Evolutionary conservation across 2,888 invertebrate genomes (phyloP), one percentile per base, ranked within the genome.

Genomic region (Neria commutata): DNA sequence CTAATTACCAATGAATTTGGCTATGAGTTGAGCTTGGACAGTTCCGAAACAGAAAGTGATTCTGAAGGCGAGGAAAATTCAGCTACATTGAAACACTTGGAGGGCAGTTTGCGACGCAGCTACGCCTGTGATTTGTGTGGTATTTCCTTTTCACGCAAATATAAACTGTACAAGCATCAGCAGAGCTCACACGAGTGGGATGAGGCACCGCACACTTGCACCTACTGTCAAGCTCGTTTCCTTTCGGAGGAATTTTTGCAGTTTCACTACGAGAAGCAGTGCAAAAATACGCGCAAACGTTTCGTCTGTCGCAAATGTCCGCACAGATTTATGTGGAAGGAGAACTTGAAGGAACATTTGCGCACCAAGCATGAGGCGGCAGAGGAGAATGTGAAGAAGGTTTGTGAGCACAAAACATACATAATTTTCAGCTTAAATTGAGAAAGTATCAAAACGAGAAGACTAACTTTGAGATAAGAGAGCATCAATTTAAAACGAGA

Each of bases 181-280:
- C 59, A 67, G 26, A 67, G 64, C 3, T 59, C 63, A 6, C 81
- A 81, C 56, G 58, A 49, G 2, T 71, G 85, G 70, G 82, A 84
- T 1, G 84, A 85, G 52, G 78, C 84, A 0, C 83, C 83, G 0
- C 77, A 81, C 25, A 79, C 83, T 24, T 87, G 87, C 63, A 77
- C 78, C 26, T 75, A 82, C 17, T 87, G 87, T 67, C 76, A 81
- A 19, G 83, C 84, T 73, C 74, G 83, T 26, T 87, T 86, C 66
- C 83, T 85, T 0, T 83, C 83, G 6, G 74, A 83, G 2, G 81
- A 82, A 56, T 78, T 85, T 16, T 82, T 86, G 2, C 79, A 83
- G 1, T 83, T 84, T 3, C 87, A 87, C 82, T 37, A 83, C 79
- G 73, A 83, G 72, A 63, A 80, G 67, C 72, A 78, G 33, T 83